These are phyloP conservation scores for Coenonympha glycerion DNA, from an alignment of 2,888 invertebrate genomes.

Conservation along the genomic window DNA sequence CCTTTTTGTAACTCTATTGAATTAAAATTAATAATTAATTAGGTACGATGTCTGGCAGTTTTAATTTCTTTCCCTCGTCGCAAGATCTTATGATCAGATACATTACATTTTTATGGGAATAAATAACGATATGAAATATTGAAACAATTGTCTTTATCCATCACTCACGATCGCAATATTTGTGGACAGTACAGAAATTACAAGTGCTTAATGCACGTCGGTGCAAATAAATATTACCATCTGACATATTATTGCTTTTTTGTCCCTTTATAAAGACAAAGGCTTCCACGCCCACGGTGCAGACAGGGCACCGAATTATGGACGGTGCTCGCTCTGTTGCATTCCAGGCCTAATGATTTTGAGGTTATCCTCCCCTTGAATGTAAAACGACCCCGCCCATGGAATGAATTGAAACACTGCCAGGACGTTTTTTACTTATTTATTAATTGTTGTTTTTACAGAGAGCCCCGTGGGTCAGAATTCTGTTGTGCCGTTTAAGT, in stretches of 20 bases:
- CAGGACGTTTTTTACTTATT: slow-evolving; percentile 56
- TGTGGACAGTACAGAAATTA: slow-evolving; percentile 58
- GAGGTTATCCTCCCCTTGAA: slow-evolving; percentile 74
- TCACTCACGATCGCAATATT: slow-evolving; percentile 56
- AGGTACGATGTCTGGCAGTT: slow-evolving; percentile 16
- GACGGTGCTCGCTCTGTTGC: slow-evolving; percentile 57
- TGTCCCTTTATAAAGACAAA: slow-evolving; percentile 66
- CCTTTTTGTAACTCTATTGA: too few species aligned
- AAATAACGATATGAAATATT: slow-evolving; percentile 51
- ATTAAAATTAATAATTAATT: too few species aligned
- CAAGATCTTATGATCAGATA: not conserved
- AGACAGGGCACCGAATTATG: slow-evolving; percentile 66
- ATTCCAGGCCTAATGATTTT: slow-evolving; percentile 74
- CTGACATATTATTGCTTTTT: slow-evolving; percentile 56
- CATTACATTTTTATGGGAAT: slow-evolving; percentile 2
- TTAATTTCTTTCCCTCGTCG: slow-evolving; percentile 19
- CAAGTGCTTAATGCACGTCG: slow-evolving; percentile 50
- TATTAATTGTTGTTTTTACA: slow-evolving; percentile 66
- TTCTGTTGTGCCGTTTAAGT: slow-evolving; percentile 34
- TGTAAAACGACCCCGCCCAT: slow-evolving; percentile 72
- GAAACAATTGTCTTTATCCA: slow-evolving; percentile 50
- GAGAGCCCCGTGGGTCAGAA: slow-evolving; percentile 40
- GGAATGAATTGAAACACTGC: slow-evolving; percentile 74
- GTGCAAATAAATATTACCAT: slow-evolving; percentile 64
- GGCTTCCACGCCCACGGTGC: slow-evolving; percentile 63